Conservation (phyloP, 2,113 vertebrate genomes). For the Barnardius zonarius region DNA sequence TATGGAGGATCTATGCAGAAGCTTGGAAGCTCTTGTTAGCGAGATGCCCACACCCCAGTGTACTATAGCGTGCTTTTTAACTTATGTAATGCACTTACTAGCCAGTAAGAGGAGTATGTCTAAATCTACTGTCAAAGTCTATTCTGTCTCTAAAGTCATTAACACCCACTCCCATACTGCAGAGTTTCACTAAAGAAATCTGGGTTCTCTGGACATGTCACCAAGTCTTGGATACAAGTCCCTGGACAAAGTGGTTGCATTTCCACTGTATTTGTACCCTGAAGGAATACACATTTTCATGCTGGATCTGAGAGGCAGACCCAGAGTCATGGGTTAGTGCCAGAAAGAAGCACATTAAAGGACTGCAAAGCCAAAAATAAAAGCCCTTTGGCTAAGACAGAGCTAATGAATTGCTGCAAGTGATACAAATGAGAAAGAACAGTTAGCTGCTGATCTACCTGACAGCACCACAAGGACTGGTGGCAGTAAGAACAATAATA, state of each 20-base stretch:
- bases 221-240: accelerated
- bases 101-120: background rate
- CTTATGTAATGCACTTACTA: background rate
- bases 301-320: background rate
- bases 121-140: background rate
- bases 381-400: conserved; percentile 9
- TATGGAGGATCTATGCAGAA: background rate
- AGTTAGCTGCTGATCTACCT: background rate
- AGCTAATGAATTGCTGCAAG: conserved; percentile 17
- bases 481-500: background rate
- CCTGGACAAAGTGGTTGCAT: background rate
- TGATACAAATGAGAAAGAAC: background rate
- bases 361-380: conserved; percentile 11
- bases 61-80: background rate
- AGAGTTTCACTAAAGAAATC: background rate
- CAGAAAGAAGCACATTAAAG: conserved; percentile 3
- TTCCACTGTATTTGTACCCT: background rate
- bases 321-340: background rate
- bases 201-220: background rate
- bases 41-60: background rate
- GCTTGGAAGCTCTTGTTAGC: background rate
- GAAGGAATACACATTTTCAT: conserved; percentile 25
- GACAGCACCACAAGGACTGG: background rate
- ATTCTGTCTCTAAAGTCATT: background rate
- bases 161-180: background rate